These are phyloP conservation scores for Pachyramphus minor DNA, from an alignment of 2,113 vertebrate species.

Conservation along the genomic window DNA sequence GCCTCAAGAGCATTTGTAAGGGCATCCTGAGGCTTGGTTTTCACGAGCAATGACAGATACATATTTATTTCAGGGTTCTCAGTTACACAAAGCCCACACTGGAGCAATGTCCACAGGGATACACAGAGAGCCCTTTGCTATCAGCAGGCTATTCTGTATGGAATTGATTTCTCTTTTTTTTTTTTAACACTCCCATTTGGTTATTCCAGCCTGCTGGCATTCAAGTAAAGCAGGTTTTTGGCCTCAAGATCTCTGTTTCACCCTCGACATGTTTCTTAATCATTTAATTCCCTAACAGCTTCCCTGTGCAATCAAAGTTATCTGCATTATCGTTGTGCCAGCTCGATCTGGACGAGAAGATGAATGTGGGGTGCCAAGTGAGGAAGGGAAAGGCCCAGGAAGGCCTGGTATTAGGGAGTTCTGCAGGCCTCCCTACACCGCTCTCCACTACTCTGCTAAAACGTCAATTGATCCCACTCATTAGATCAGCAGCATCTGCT, in stretches of 20 bases:
- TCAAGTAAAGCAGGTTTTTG: not conserved
- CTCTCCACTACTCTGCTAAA: not conserved
- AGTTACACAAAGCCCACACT: rapidly evolving
- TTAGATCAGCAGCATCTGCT: slow-evolving; percentile 7
- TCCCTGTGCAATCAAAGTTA: not conserved
- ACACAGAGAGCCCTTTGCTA: not conserved
- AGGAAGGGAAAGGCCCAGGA: not conserved
- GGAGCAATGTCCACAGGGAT: rapidly evolving
- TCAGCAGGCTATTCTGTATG: not conserved
- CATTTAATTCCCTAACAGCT: not conserved
- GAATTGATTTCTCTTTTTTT: not conserved
- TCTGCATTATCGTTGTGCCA: not conserved
- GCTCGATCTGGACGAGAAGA: not conserved
- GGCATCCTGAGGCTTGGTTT: not conserved
- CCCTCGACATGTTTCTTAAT: not conserved
- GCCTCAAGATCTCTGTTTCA: not conserved
- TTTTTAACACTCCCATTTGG: not conserved
- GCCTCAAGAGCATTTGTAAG: not conserved
- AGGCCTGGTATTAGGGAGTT: not conserved
- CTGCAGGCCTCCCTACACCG: not conserved
- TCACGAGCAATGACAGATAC: rapidly evolving
- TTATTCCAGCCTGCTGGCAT: not conserved
- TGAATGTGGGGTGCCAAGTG: not conserved
- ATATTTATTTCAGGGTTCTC: not conserved
- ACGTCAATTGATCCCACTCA: not conserved